Conservation (phyloP, 2,888 invertebrate species). For the Geotrupes spiniger region DNA sequence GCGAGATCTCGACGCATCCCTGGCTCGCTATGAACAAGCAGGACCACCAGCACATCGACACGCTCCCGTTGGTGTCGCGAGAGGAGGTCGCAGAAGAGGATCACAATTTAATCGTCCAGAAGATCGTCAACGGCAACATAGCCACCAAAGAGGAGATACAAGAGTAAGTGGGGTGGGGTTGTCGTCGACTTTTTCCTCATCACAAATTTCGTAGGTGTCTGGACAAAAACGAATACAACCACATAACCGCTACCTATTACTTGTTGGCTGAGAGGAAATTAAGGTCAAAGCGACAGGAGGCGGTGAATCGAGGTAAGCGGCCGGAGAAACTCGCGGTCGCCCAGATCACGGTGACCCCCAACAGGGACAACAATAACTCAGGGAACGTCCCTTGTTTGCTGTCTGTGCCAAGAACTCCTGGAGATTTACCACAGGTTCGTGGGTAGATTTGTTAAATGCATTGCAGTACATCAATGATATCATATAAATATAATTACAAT, state of each 20-base stretch:
- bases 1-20: slow-evolving; percentile 81
- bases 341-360: slow-evolving; percentile 36
- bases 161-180: slow-evolving; percentile 60
- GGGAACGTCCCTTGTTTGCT: slow-evolving; percentile 48
- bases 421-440: slow-evolving; percentile 63
- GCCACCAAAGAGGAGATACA: slow-evolving; percentile 92
- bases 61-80: slow-evolving; percentile 80
- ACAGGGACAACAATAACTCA: slow-evolving; percentile 37
- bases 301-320: slow-evolving; percentile 49
- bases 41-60: slow-evolving; percentile 54
- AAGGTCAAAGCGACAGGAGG: slow-evolving; percentile 70
- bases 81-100: slow-evolving; percentile 91
- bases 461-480: no score
- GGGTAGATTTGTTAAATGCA: no score
- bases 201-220: slow-evolving; percentile 63
- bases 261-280: slow-evolving; percentile 91
- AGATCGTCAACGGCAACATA: slow-evolving; percentile 94
- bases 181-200: slow-evolving; percentile 9
- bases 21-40: slow-evolving; percentile 66
- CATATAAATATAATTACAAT: no score
- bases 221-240: slow-evolving; percentile 95
- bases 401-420: slow-evolving; percentile 65
- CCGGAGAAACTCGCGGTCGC: slow-evolving; percentile 49
- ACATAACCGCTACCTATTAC: slow-evolving; percentile 97
- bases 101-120: slow-evolving; percentile 86